Percentiles rank a stretch among this genome's conserved stretches.
phyloP scores from a whole-genome alignment of 2,888 invertebrate species.

The Scaptomyza cyrtandrae region DNA sequence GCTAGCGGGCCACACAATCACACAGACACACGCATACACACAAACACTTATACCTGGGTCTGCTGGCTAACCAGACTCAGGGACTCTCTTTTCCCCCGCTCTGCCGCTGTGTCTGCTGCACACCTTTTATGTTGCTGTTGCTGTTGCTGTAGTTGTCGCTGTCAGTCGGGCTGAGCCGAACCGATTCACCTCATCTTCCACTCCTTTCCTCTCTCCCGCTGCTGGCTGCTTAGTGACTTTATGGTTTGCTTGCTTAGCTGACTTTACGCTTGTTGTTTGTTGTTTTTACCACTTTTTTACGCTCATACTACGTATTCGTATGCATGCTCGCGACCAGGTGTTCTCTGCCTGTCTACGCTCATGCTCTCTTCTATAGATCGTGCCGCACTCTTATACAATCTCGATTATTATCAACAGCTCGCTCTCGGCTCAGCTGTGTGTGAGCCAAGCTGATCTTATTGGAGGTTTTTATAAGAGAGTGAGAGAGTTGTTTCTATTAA shows the following conservation, averaged over 20 bases:
- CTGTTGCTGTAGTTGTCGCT: constrained; percentile 18
- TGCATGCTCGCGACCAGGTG: constrained; percentile 39
- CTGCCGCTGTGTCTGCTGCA: constrained; percentile 31
- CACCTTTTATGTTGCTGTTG: too few relatives aligned
- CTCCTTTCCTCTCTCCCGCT: constrained; percentile 3
- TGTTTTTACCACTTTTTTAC: constrained; percentile 47
- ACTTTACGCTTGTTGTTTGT: constrained; percentile 50
- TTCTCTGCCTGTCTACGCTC: constrained; percentile 34
- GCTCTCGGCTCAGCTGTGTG: constrained; percentile 39
- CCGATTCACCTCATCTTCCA: constrained; percentile 31
- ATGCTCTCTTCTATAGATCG: constrained; percentile 28
- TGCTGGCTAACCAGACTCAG: constrained; percentile 57
- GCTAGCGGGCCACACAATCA: constrained; percentile 52
- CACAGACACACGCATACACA: constrained; percentile 12
- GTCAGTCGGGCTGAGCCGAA: constrained; percentile 35
- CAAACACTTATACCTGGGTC: constrained; percentile 24
- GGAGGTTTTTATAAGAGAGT: constrained; percentile 57
- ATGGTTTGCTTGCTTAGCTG: constrained; percentile 59
- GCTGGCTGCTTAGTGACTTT: constrained; percentile 57
- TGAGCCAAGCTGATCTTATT: constrained; percentile 68
- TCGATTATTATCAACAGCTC: constrained; percentile 11
- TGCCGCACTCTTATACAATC: constrained; percentile 43
- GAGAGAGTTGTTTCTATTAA: constrained; percentile 7
- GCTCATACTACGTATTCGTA: constrained; percentile 14
- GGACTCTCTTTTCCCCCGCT: constrained; percentile 36